Evolutionary conservation across 2,113 vertebrate genomes (phyloP).

Genomic region (Anseranas semipalmata): DNA sequence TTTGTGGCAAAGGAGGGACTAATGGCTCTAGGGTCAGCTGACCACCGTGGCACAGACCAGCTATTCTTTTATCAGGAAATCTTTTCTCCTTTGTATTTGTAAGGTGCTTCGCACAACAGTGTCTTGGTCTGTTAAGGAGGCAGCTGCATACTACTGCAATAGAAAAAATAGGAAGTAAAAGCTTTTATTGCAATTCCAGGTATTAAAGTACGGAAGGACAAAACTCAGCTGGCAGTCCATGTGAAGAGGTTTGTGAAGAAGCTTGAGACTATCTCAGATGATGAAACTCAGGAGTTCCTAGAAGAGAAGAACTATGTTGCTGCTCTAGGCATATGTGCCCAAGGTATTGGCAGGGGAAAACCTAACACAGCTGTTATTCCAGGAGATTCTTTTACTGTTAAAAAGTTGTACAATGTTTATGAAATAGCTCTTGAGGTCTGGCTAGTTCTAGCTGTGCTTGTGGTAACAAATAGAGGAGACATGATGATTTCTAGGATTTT

Average conservation of each 20-base stretch:
- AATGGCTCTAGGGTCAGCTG: background rate
- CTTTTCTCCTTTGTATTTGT: background rate
- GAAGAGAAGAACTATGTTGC: constrained; percentile 86
- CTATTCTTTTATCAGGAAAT: background rate
- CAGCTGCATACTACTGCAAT: background rate
- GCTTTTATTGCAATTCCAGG: constrained; percentile 68
- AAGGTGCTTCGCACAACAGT: background rate
- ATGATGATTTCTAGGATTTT: background rate
- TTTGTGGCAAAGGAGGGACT: background rate
- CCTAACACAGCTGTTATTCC: background rate
- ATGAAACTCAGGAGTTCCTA: constrained; percentile 73
- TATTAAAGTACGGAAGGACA: constrained; percentile 66
- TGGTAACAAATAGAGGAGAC: background rate
- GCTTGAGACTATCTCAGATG: constrained; percentile 47
- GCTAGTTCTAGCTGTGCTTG: background rate
- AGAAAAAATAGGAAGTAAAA: background rate
- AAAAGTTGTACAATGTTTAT: background rate
- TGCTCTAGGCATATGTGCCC: constrained; percentile 77
- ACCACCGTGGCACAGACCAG: background rate
- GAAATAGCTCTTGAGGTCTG: background rate
- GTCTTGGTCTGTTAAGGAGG: background rate
- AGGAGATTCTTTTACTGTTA: background rate
- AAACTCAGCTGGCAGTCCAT: constrained; percentile 75
- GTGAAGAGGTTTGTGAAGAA: constrained; percentile 78
- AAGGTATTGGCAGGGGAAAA: constrained; percentile 75